Base-by-base conservation (phyloP, 1,140 invertebrate genomes). In the Charaxes varanes region DNA sequence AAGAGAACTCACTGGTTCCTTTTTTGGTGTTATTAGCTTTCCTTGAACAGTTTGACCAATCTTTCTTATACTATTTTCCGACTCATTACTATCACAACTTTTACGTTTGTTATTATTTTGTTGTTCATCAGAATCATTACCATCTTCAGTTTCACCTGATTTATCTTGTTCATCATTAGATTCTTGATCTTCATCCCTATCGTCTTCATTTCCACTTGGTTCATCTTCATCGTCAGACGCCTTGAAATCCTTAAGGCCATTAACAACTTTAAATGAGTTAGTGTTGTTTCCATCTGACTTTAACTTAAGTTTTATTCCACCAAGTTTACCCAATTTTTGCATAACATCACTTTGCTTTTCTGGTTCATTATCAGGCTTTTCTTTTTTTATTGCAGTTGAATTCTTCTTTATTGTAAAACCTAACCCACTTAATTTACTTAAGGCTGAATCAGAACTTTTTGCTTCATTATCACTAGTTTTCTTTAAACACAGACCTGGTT, bases 401-500 rank as follows among this genome's bases (percentile, higher is more conserved):
- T 58, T 71, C 35, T 78, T 80, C 32, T 80, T 83, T 4, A 83
- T 80, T 2, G 76, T 82, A 41, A 83, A 80, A 5, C 73, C 78
- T 40, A 83, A 54, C 10, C 74, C 72, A 43, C 63, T 73, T 15
- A 83, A 55, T 61, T 79, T 83, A 41, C 48, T 62, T 14, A 83
- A 40, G 1, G 76, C 70, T 3, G 69, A 65, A 46, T 66, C 58
- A 24, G 70, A 58, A 38, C 35, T 69, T 36, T 61, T 55, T 6
- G 41, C 16, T 1, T 56, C 46, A 13, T 23, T 37, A 6, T 64
- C 62, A 12, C 16, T 33, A 2, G 59, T 15, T 41, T 77, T 79
- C 53, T 80, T 80, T 8, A 82, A 40, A 1, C 62, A 67, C 5
- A 79, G 32, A 4, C 70, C 68, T 15, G 64, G 66, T 10, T 77